Evolutionary conservation across 2,113 vertebrate species (phyloP).

Genomic region (Sprattus sprattus): DNA sequence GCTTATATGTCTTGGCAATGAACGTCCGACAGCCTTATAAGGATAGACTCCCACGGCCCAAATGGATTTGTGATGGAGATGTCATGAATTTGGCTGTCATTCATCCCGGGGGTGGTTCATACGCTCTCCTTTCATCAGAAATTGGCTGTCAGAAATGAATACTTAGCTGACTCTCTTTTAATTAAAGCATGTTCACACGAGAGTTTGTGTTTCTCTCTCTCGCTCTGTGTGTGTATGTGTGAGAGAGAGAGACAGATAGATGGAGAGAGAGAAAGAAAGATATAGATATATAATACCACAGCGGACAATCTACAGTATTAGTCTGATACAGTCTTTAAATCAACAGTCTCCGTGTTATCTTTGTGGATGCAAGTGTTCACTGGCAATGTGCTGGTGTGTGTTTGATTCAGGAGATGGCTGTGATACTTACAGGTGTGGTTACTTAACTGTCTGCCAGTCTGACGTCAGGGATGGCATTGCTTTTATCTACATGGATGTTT

Average conservation of each 20-base stretch:
- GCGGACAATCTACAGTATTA: neutral
- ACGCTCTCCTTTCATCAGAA: neutral
- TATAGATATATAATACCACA: neutral
- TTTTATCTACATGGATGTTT: neutral
- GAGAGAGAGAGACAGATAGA: neutral
- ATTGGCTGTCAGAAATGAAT: neutral
- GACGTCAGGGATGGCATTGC: neutral
- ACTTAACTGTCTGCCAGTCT: neutral
- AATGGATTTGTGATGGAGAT: neutral
- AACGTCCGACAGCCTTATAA: neutral
- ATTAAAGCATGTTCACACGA: neutral
- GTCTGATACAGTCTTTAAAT: neutral
- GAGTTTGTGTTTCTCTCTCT: neutral
- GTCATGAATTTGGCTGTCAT: slow-evolving; percentile 10
- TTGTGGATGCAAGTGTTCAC: neutral
- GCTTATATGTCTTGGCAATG: neutral
- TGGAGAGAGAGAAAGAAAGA: too few relatives aligned
- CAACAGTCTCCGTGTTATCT: neutral
- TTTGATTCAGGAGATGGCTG: neutral
- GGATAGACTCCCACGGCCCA: neutral
- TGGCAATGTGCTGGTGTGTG: neutral
- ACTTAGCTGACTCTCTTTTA: neutral
- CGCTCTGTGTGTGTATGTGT: neutral
- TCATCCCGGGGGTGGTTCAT: neutral
- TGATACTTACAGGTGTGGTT: neutral